Percentiles rank a stretch among this genome's conserved stretches.
phyloP scores from a whole-genome alignment of 2,113 vertebrate genomes.

The Anseranas semipalmata region DNA sequence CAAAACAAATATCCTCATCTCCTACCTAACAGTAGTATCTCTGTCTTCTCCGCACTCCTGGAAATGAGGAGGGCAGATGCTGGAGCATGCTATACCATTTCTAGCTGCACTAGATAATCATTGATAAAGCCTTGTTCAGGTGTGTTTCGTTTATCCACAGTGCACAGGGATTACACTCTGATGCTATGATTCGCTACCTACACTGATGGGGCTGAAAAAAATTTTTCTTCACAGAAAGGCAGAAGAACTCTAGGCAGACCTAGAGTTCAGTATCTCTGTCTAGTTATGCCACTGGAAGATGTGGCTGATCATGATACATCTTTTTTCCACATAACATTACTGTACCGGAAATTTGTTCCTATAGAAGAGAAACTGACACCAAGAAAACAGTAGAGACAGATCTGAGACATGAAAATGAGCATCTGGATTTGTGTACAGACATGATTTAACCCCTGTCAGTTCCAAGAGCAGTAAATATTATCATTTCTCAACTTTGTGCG shows the following conservation, averaged over 20 bases:
- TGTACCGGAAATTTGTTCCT: not conserved
- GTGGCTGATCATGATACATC: not conserved
- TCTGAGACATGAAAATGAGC: not conserved
- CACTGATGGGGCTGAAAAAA: not conserved
- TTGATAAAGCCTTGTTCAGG: not conserved
- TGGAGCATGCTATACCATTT: not conserved
- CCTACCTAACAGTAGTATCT: not conserved
- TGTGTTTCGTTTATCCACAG: not conserved
- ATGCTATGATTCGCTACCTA: not conserved
- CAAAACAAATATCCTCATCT: not conserved
- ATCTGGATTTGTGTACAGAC: not conserved
- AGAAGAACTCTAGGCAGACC: too few species aligned
- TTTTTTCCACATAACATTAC: not conserved
- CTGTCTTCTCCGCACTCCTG: not conserved
- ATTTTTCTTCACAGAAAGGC: not conserved
- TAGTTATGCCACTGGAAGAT: not conserved
- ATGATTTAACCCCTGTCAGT: not conserved
- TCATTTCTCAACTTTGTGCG: not conserved
- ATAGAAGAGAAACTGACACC: not conserved
- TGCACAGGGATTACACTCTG: not conserved
- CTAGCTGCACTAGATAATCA: not conserved
- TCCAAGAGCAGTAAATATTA: not conserved
- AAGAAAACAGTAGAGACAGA: not conserved
- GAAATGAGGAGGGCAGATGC: not conserved
- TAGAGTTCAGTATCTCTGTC: not conserved